These are phyloP conservation scores for Aurelia aurita complex sp. Pacific DNA, from an alignment of 30 jellyfish, hydroid and myxozoan species.

Conservation along the genomic window DNA sequence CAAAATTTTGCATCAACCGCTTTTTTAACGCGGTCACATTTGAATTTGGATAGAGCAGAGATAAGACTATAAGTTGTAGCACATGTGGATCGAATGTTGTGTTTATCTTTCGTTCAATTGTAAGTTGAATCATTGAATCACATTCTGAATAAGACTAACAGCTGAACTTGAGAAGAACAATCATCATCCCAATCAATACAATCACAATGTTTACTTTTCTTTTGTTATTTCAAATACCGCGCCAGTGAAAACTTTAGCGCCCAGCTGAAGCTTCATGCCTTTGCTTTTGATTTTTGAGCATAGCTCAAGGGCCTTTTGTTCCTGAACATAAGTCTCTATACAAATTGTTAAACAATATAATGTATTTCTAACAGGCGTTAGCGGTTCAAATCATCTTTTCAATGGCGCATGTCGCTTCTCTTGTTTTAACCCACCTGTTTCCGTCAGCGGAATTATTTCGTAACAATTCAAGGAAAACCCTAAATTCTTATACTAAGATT, in stretches of 20 bases:
- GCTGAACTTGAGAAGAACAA: conserved; percentile 1
- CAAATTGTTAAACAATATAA: conserved; percentile 24
- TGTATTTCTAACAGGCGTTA: conserved; percentile 8
- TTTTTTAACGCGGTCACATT: too few relatives aligned
- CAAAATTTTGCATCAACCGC: too few relatives aligned
- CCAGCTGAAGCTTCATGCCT: conserved; percentile 7
- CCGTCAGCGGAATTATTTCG: conserved; percentile 19
- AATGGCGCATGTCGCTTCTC: conserved; percentile 52
- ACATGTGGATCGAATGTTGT: too few relatives aligned
- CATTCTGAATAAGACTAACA: neutral
- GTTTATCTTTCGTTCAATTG: too few relatives aligned
- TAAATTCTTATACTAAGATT: neutral
- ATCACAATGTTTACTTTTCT: neutral
- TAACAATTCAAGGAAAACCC: conserved; percentile 4
- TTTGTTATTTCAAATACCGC: neutral
- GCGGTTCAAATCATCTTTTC: conserved; percentile 21
- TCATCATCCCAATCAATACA: too few relatives aligned
- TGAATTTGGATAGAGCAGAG: too few relatives aligned
- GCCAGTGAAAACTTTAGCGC: neutral
- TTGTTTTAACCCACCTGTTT: conserved; percentile 72
- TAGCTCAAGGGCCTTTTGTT: conserved; percentile 4
- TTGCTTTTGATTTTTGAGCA: conserved; percentile 35
- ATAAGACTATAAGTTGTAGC: too few relatives aligned
- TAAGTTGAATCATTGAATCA: neutral
- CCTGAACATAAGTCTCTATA: neutral